Conservation (phyloP, 2,888 invertebrate genomes). For the Melikaiella ostensackeni region DNA sequence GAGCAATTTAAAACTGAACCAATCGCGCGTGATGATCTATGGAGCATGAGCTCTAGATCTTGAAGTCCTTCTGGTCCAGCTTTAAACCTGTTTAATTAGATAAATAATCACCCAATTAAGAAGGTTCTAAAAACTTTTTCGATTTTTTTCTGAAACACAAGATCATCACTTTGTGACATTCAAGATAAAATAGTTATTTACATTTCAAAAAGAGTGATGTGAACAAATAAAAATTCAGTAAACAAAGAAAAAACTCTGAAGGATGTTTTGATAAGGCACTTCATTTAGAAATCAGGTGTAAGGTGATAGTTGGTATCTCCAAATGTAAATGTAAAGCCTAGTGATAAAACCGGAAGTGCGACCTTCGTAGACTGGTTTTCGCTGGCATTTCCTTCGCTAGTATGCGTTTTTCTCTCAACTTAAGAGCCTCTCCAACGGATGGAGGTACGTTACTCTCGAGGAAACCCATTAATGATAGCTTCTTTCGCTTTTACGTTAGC, state of each 20-base stretch:
- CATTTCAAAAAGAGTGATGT: neutral
- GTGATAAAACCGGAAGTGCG: constrained; percentile 52
- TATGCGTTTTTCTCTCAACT: constrained; percentile 26
- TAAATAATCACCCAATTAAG: neutral
- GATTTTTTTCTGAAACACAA: neutral
- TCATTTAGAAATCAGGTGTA: constrained; percentile 19
- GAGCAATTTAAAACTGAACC: neutral
- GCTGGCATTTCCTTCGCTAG: constrained; percentile 47
- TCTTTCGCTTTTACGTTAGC: constrained; percentile 44
- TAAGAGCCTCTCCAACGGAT: constrained; percentile 43
- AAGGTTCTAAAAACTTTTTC: neutral
- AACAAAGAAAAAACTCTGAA: neutral
- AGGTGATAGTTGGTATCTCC: constrained; percentile 5
- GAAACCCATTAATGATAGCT: constrained; percentile 50
- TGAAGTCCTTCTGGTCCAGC: neutral
- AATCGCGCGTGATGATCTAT: neutral
- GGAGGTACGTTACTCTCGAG: constrained; percentile 47
- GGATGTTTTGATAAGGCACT: constrained; percentile 5
- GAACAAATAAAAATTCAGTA: neutral
- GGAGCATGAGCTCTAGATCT: neutral
- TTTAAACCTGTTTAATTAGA: neutral
- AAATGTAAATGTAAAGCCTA: constrained; percentile 38
- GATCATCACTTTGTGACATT: neutral
- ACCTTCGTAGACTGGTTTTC: constrained; percentile 54
- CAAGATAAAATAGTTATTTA: neutral